Evolutionary conservation across 1,140 invertebrate species (phyloP).

Genomic region (Drosophila ercepeae): DNA sequence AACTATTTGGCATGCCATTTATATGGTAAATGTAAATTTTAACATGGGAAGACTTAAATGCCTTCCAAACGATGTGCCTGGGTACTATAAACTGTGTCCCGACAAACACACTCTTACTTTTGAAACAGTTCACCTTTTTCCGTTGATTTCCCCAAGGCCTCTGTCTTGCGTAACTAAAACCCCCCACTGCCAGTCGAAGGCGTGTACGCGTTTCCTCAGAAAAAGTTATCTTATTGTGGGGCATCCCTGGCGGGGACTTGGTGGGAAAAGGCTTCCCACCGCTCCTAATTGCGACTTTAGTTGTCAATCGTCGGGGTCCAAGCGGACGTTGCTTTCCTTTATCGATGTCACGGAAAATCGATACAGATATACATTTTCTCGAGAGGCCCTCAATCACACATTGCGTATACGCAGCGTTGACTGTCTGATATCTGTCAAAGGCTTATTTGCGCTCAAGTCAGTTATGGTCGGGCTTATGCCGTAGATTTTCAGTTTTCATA

Average conservation of each 20-base stretch:
- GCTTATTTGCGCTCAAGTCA: slow-evolving; percentile 19
- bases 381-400: slow-evolving; percentile 22
- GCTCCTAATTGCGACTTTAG: slow-evolving; percentile 45
- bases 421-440: slow-evolving; percentile 17
- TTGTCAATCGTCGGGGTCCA: slow-evolving; percentile 27
- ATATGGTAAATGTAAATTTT: slow-evolving; percentile 2
- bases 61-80: slow-evolving; percentile 27
- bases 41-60: background rate
- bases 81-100: slow-evolving; percentile 24
- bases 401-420: slow-evolving; percentile 51
- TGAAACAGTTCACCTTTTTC: slow-evolving; percentile 58
- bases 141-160: slow-evolving; percentile 73
- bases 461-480: slow-evolving; percentile 29
- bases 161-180: slow-evolving; percentile 67
- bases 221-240: slow-evolving; percentile 22
- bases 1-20: background rate
- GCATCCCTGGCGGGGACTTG: slow-evolving; percentile 19
- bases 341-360: slow-evolving; percentile 14
- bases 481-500: slow-evolving; percentile 43
- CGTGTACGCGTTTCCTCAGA: slow-evolving; percentile 27
- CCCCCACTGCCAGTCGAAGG: slow-evolving; percentile 29
- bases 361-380: slow-evolving; percentile 9
- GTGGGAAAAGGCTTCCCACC: slow-evolving; percentile 10
- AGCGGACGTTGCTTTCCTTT: background rate
- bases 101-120: slow-evolving; percentile 17